Evolutionary conservation across 1,140 invertebrate genomes (phyloP).

Genomic region (Pygmarrhopalites habei): DNA sequence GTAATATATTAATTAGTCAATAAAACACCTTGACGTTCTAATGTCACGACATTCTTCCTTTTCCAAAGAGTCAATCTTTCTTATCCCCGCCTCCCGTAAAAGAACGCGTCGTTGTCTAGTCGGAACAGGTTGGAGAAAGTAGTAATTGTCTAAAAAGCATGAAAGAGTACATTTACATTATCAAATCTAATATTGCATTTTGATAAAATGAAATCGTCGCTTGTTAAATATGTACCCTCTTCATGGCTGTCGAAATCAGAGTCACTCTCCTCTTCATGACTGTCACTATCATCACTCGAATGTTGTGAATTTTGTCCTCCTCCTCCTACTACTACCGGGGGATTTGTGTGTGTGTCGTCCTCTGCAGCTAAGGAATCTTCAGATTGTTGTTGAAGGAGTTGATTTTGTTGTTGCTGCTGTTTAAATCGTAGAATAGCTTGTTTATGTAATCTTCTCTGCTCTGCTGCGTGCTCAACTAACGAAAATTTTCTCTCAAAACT

Average conservation of each 20-base stretch:
- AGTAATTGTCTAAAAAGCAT: slow-evolving; percentile 78
- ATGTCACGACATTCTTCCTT: slow-evolving; percentile 92
- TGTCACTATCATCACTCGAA: slow-evolving; percentile 43
- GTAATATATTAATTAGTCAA: no score
- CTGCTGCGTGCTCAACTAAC: not conserved
- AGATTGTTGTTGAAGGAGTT: slow-evolving; percentile 48
- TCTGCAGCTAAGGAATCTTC: slow-evolving; percentile 45
- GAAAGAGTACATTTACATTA: slow-evolving; percentile 57
- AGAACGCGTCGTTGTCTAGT: slow-evolving; percentile 80
- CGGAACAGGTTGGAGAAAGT: slow-evolving; percentile 82
- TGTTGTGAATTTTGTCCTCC: not conserved
- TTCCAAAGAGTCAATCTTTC: slow-evolving; percentile 87
- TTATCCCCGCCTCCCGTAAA: slow-evolving; percentile 77
- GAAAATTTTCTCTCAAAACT: not conserved
- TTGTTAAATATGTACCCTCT: no score
- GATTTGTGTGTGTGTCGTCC: no score
- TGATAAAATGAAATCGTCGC: no score
- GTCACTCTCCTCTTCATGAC: slow-evolving; percentile 46
- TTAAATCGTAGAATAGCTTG: not conserved
- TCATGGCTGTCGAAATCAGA: slow-evolving; percentile 60
- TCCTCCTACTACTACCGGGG: no score
- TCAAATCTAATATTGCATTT: slow-evolving; percentile 40
- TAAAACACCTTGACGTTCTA: slow-evolving; percentile 73
- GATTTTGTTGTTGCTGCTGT: slow-evolving; percentile 9
- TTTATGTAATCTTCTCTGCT: slow-evolving; percentile 3